A percentile compares a stretch with the other conserved stretches of the same genome.
These are phyloP conservation scores for Potamarius usumacintae DNA, from an alignment of 2,113 vertebrate species.

Conservation along the genomic window DNA sequence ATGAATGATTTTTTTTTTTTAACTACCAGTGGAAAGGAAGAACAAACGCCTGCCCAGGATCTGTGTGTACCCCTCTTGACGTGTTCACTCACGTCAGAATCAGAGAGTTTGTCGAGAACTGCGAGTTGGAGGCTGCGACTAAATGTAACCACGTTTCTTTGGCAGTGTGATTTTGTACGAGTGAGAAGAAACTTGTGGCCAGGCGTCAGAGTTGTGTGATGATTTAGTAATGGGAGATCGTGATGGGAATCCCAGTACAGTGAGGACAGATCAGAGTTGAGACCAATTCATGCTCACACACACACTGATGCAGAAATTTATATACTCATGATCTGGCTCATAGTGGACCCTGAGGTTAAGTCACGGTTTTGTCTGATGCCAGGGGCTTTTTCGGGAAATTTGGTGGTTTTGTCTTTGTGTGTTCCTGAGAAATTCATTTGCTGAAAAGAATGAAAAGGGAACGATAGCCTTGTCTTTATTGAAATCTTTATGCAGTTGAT, in stretches of 20 bases:
- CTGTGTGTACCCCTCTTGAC: background rate
- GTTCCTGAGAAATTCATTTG: conserved; percentile 16
- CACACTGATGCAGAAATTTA: conserved; percentile 10
- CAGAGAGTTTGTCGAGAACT: background rate
- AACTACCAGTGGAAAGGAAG: conserved; percentile 10
- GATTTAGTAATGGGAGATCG: conserved; percentile 13
- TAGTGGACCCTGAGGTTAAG: conserved; percentile 10
- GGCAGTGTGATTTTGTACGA: background rate
- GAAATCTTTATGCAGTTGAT: background rate
- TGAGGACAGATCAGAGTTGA: conserved; percentile 7
- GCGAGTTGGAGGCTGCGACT: conserved; percentile 5
- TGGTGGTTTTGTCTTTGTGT: conserved; percentile 24
- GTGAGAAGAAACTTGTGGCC: conserved; percentile 29
- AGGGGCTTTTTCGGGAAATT: conserved; percentile 25
- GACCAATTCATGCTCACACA: conserved; percentile 26
- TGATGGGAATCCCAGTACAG: conserved; percentile 36
- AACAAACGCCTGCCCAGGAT: conserved; percentile 12
- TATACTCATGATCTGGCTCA: background rate
- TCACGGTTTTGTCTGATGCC: conserved; percentile 18
- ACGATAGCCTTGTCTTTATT: background rate
- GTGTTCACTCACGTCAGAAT: conserved; percentile 7
- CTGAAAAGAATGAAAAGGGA: background rate
- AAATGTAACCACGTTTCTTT: conserved; percentile 24
- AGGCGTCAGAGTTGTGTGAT: conserved; percentile 31
- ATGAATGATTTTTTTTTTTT: background rate